Evolutionary conservation across 1,140 invertebrate species (phyloP).

Genomic region (Lutraria rhynchaena): DNA sequence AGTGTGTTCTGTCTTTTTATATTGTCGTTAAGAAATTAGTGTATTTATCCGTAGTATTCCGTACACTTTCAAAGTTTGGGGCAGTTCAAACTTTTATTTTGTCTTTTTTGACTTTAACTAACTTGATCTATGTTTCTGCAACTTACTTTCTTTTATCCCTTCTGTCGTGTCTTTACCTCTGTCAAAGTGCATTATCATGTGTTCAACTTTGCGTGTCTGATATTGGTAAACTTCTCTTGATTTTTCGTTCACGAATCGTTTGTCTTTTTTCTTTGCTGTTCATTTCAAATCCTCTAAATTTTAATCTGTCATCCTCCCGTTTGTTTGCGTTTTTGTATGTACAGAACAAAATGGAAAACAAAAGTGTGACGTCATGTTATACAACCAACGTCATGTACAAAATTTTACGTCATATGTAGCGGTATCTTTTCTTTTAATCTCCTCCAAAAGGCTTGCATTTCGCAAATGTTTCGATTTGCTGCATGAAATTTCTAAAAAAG

Average conservation of each 20-base stretch:
- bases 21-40: too few species aligned
- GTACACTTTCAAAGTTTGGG: too few species aligned
- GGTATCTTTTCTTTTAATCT: constrained; percentile 18
- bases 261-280: constrained; percentile 33
- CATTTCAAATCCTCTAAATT: constrained; percentile 12
- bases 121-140: too few species aligned
- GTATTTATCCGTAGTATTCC: too few species aligned
- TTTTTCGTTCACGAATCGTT: constrained; percentile 14
- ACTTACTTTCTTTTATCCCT: too few species aligned
- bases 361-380: constrained; percentile 8
- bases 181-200: too few species aligned
- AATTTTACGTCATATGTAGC: constrained; percentile 24
- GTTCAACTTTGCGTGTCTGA: constrained; percentile 22
- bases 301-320: constrained; percentile 20
- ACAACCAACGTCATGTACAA: background rate
- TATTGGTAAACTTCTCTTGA: constrained; percentile 37
- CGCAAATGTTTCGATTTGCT: background rate
- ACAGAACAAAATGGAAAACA: constrained; percentile 8
- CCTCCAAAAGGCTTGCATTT: background rate
- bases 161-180: too few species aligned
- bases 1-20: too few species aligned
- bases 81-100: too few species aligned
- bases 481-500: constrained; percentile 19
- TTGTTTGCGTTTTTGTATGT: constrained; percentile 15
- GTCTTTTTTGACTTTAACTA: too few species aligned